Evolutionary conservation across 2,113 vertebrate species (phyloP), one percentile per base, ranked within the genome.

Genomic region (Semnopithecus entellus): DNA sequence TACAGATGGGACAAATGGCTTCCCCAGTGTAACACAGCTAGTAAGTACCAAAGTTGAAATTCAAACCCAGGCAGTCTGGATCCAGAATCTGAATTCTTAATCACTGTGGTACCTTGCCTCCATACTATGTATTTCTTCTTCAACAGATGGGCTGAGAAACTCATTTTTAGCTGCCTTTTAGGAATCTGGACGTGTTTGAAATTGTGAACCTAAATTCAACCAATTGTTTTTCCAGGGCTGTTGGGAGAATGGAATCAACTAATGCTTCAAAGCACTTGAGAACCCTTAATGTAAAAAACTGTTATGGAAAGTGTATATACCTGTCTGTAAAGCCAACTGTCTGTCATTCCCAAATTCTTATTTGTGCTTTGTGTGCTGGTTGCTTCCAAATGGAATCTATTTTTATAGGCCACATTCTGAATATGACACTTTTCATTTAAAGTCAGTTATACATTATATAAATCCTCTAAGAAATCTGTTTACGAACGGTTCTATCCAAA

Each of bases 251-350:
- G 68, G 88, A 89, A 55, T 94, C 85, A 96, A 72, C 91, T 45
- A 96, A 73, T 96, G 55, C 55, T 78, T 94, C 66, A 75, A 96
- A 97, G 75, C 73, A 95, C 81, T 75, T 91, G 90, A 94, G 91
- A 96, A 43, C 23, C 27, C 25, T 61, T 96, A 38, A 43, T 59
- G 45, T 80, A 88, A 88, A 88, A 70, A 91, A 72, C 57, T 40
- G 11, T 86, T 82, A 66, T 0, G 43, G 75, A 40, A 87, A 76
- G 50, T 72, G 55, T 90, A 66, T 90, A 66, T 89, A 50, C 35
- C 86, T 79, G 25, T 84, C 82, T 95, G 4, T 80, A 68, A 73
- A 91, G 30, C 59, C 92, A 91, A 30, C 85, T 96, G 66, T 78
- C 75, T 94, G 16, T 92, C 61, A 3, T 18, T 72, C 68, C 55